These are phyloP conservation scores for Myiozetetes cayanensis DNA, from an alignment of 2,113 vertebrate genomes.

Conservation along the genomic window DNA sequence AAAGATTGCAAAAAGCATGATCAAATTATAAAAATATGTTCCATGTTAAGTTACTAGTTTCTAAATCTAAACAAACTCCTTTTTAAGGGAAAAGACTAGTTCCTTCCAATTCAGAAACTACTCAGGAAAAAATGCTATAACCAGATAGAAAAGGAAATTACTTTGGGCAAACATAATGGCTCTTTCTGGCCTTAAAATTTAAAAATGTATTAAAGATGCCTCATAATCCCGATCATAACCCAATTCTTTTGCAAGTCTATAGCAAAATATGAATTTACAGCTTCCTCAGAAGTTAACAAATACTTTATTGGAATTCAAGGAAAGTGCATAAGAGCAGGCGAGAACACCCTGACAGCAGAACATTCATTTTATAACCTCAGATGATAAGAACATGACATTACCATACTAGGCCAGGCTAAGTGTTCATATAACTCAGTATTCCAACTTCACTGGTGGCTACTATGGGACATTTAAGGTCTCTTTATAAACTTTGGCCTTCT, in stretches of 20 bases:
- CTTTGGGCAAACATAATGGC: not conserved
- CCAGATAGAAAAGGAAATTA: not conserved
- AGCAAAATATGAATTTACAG: not conserved
- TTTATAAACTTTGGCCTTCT: slow-evolving; percentile 19
- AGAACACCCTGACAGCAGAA: not conserved
- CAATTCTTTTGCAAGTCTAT: not conserved
- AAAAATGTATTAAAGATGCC: not conserved
- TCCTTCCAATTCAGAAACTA: not conserved
- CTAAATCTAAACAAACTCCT: not conserved
- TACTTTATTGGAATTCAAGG: not conserved
- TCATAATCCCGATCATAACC: not conserved
- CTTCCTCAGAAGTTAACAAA: not conserved
- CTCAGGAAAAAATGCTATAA: not conserved
- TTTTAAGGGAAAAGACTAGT: not conserved
- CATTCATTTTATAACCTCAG: not conserved
- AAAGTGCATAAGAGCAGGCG: not conserved
- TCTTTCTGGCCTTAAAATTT: slow-evolving; percentile 1
- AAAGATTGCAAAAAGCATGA: not conserved
- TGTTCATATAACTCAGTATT: not conserved
- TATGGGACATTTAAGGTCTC: not conserved
- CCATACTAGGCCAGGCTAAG: not conserved
- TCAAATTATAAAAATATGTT: not conserved
- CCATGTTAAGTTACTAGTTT: not conserved
- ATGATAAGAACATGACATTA: not conserved
- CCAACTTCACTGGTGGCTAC: not conserved